Conservation (phyloP, 2,113 vertebrate genomes). For the Bos indicus region DNA sequence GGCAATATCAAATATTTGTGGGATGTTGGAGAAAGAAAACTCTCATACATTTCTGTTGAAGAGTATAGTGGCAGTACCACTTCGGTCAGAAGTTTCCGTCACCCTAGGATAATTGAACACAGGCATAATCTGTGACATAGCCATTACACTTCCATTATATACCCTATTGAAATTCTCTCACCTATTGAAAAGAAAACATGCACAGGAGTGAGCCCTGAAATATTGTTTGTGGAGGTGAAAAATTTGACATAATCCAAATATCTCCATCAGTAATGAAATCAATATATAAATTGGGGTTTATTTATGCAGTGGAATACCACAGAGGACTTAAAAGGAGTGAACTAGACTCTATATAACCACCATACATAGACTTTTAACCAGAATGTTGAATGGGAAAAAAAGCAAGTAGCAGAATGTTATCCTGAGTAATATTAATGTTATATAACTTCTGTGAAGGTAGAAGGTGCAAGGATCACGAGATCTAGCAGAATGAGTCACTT, state of each 20-base stretch:
- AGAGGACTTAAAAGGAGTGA: background rate
- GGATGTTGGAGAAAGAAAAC: background rate
- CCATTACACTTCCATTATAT: background rate
- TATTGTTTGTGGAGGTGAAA: background rate
- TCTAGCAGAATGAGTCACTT: background rate
- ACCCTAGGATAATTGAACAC: background rate
- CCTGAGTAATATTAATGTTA: background rate
- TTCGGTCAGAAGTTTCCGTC: background rate
- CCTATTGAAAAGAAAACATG: background rate
- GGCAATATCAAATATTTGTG: background rate
- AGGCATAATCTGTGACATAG: background rate
- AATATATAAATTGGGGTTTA: background rate
- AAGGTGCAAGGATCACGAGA: background rate
- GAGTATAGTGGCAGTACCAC: background rate
- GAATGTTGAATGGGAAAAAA: background rate
- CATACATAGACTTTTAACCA: background rate
- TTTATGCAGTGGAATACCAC: background rate
- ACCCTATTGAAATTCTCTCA: background rate
- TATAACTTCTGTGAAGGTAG: background rate
- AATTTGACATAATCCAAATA: background rate
- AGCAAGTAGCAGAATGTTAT: background rate
- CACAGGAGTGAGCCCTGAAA: background rate
- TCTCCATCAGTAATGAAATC: background rate
- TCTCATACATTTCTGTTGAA: background rate
- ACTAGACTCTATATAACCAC: background rate